Percentiles rank a stretch among this genome's conserved stretches.
phyloP scores from a whole-genome alignment of 2,888 invertebrate genomes.

The Antheraea yamamai region DNA sequence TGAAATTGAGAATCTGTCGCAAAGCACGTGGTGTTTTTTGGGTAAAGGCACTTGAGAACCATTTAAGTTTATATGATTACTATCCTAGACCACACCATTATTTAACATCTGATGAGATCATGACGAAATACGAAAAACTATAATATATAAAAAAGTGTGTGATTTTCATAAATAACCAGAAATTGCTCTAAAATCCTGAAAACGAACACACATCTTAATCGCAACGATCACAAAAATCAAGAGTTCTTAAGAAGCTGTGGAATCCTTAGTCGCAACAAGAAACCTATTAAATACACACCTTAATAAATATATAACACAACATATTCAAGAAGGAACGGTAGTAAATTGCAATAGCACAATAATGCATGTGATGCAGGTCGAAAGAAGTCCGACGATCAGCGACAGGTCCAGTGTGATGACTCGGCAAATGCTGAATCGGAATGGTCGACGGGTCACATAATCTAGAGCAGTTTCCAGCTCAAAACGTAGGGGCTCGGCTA shows the following conservation, averaged over 20 bases:
- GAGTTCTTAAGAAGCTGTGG: neutral
- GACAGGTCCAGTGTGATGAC: conserved; percentile 9
- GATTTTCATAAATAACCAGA: too few species aligned
- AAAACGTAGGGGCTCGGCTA: conserved; percentile 18
- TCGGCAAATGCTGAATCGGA: conserved; percentile 10
- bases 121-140: too few species aligned
- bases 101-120: too few species aligned
- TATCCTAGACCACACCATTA: too few species aligned
- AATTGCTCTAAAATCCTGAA: too few species aligned
- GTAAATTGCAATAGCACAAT: conserved; percentile 20
- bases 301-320: conserved; percentile 1
- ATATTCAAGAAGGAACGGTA: neutral
- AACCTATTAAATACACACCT: neutral
- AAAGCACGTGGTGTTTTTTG: too few species aligned
- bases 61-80: too few species aligned
- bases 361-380: conserved; percentile 13
- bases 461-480: conserved; percentile 12
- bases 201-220: too few species aligned
- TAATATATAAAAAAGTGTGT: too few species aligned
- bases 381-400: neutral
- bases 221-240: too few species aligned
- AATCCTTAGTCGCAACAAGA: neutral
- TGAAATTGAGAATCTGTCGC: too few species aligned
- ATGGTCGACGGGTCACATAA: conserved; percentile 19
- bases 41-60: too few species aligned